Evolutionary conservation across 2,888 invertebrate species (phyloP).

Genomic region (Acronicta aceris): DNA sequence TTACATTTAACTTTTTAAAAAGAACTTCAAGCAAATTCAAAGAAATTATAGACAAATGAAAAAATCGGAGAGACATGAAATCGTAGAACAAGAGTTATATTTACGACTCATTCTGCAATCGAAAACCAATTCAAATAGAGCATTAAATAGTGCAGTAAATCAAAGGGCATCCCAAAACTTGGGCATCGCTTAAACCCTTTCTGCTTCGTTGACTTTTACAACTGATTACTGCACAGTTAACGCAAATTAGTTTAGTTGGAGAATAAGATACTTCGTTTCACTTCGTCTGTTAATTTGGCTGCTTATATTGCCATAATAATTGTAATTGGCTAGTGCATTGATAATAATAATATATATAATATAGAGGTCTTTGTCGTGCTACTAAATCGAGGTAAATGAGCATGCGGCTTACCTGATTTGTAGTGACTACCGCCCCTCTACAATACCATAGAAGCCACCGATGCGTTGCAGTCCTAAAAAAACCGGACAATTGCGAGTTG

Average conservation of each 20-base stretch:
- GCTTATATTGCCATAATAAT: not conserved
- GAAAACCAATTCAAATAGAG: not conserved
- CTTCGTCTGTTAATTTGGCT: not conserved
- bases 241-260: conserved; percentile 8
- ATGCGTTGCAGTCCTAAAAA: not conserved
- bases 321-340: not conserved
- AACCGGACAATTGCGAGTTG: too few species aligned
- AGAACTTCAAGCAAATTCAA: too few species aligned
- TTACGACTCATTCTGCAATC: not conserved
- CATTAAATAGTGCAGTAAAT: conserved; percentile 23
- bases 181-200: conserved; percentile 13
- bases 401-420: too few species aligned
- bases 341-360: too few species aligned
- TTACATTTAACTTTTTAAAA: too few species aligned
- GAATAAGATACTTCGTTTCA: not conserved
- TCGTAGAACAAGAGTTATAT: not conserved
- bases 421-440: too few species aligned
- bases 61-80: not conserved
- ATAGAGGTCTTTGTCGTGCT: too few species aligned
- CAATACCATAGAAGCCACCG: not conserved
- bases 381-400: too few species aligned
- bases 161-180: conserved; percentile 20
- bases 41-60: too few species aligned
- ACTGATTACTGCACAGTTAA: conserved; percentile 18
- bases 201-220: conserved; percentile 18